Evolutionary conservation across 37 sponge, comb jelly and placozoan species (phyloP), one percentile per base, ranked within the genome.

Genomic region (Amphimedon queenslandica): DNA sequence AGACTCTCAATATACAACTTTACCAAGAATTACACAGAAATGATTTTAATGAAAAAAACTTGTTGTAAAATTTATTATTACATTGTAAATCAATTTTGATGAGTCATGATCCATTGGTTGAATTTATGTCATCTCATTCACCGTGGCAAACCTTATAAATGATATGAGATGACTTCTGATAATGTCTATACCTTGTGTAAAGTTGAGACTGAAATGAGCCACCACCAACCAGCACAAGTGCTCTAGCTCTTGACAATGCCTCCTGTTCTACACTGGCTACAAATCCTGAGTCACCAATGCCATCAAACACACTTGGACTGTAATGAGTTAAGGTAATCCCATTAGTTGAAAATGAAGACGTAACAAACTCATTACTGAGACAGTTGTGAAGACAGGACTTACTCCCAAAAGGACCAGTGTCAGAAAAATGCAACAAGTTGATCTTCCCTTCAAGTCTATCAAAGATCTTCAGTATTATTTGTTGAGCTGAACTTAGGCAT

Each of bases 161-260:
- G n/a, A n/a, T n/a, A n/a, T n/a, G n/a, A n/a, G n/a, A n/a, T n/a
- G n/a, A n/a, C n/a, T n/a, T n/a, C n/a, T n/a, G n/a, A n/a, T n/a
- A n/a, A n/a, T 13, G 8, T 47, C 13, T 60, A n/a, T 72, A 80
- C 32, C 73, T 27, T 8, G 10, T 23, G 3, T 33, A 47, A 1
- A 68, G 35, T 40, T 76, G 84, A 36, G 42, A 61, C 66, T 83
- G 84, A 56, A 76, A 83, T 2, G 77, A 51, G 2, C 84, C 84
- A 1, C 84, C 84, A 31, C 84, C 84, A 70, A 63, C 51, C 35
- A 83, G 72, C 18, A 83, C 33, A 27, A 83, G 40, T 56, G 42
- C 37, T 10, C 23, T 39, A 10, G 72, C 77, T 16, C 55, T 43
- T 6, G 77, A 25, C 55, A 83, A 32, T 3, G 70, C 27, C 33